A percentile compares a stretch with the other conserved stretches of the same genome.
Conservation (phyloP, 2,797 vertebrate genomes). For the Rhyacichthys aspro region DNA sequence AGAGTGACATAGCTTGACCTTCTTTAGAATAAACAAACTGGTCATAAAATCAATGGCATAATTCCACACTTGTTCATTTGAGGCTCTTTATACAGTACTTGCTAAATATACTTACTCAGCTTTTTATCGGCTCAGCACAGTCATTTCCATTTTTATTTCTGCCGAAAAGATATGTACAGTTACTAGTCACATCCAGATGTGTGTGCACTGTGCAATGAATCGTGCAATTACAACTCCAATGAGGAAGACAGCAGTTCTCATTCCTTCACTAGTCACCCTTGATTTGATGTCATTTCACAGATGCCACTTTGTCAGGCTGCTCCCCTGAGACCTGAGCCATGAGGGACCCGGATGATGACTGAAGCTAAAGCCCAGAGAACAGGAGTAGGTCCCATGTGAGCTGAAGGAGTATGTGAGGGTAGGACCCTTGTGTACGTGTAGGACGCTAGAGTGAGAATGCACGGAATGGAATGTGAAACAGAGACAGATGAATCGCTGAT, state of each 20-base stretch:
- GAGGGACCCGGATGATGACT: constrained; percentile 48
- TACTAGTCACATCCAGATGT: not conserved
- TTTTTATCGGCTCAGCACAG: too few relatives aligned
- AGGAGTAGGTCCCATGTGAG: constrained; percentile 38
- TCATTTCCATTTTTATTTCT: too few relatives aligned
- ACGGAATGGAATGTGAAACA: constrained; percentile 9
- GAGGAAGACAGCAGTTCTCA: constrained; percentile 51
- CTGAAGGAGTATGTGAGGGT: constrained; percentile 38
- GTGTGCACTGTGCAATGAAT: constrained; percentile 45
- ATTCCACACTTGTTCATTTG: too few relatives aligned
- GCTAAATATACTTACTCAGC: too few relatives aligned
- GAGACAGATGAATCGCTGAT: constrained; percentile 22
- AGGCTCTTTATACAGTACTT: too few relatives aligned
- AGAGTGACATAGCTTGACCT: too few relatives aligned
- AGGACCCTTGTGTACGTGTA: constrained; percentile 55
- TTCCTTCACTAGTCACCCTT: constrained; percentile 60
- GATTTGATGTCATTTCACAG: constrained; percentile 60
- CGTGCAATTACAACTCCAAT: constrained; percentile 54
- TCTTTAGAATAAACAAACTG: too few relatives aligned
- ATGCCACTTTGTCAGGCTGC: constrained; percentile 50
- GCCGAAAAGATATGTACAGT: too few relatives aligned
- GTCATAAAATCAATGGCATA: too few relatives aligned
- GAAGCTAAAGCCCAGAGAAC: constrained; percentile 43
- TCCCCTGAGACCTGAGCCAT: constrained; percentile 48
- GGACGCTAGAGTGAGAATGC: constrained; percentile 39